Base-by-base conservation (phyloP, 1,140 invertebrate genomes). In the Parapsyche elsis region DNA sequence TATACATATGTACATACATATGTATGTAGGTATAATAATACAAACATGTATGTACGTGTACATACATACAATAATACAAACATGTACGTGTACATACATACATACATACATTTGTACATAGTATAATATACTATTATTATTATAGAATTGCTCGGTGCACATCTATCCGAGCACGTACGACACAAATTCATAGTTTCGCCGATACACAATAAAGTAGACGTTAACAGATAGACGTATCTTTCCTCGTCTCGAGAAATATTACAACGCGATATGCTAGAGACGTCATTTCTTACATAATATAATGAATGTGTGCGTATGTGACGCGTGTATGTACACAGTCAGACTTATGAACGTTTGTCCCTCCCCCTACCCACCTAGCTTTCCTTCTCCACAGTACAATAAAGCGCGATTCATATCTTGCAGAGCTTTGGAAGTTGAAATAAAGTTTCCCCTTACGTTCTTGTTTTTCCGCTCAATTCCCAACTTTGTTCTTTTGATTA, bases 401-500 rank as follows among this genome's bases (percentile, higher is more conserved):
- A 64, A 77, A 64, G 75, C 46, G 24, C 75, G 75, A 77, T 77
- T 61, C 75, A 67, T 77, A 77, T 77, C 75, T 77, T 7, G 16
- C 14, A n/a, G 71, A 30, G 57, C 71, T 75, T 71, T 71, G 14
- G 26, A 49, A 79, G 64, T 81, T 67, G 45, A 79, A 81, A 81
- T 79, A 77, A 81, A 81, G 49, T 81, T 83, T 78, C 30, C 61
- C 81, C 38, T 82, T 80, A 53, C 57, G 57, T 71, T 80, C 80
- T 81, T 83, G 80, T 81, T 81, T 83, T 81, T 80, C 82, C 80
- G 76, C 74, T 81, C 82, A 16, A 70, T 70, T 78, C 71, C 73
- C 64, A 81, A 83, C 77, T 83, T 82, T 83, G 78, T 83, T 83
- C 82, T 83, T 83, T 83, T 83, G 82, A 83, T 83, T 83, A 80